Conservation (phyloP, 1,140 invertebrate genomes). For the Zeugodacus cucurbitae region DNA sequence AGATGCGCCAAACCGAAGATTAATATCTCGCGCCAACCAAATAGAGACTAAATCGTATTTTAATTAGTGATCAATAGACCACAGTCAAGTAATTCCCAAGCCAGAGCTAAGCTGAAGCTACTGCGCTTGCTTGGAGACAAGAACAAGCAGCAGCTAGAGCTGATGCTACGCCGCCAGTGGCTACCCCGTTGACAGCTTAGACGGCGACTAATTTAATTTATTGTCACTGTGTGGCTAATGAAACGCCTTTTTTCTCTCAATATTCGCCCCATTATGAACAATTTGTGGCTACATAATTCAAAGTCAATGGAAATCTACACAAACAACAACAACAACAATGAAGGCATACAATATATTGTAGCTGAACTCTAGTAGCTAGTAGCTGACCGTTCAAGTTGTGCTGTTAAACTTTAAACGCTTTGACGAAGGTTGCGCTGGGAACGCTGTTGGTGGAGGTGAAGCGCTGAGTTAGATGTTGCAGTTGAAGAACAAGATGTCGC, state of each 20-base stretch:
- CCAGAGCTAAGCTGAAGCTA: neutral
- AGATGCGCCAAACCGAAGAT: constrained; percentile 31
- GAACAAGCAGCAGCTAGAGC: neutral
- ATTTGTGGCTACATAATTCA: constrained; percentile 37
- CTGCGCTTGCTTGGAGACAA: neutral
- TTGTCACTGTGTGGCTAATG: constrained; percentile 42
- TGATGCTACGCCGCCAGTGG: neutral
- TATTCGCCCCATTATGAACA: constrained; percentile 24
- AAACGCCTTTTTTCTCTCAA: constrained; percentile 40
- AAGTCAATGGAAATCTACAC: neutral
- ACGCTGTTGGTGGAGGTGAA: neutral
- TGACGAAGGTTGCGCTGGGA: neutral
- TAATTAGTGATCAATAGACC: constrained; percentile 21
- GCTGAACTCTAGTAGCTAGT: neutral
- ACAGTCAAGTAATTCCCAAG: neutral
- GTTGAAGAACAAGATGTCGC: constrained; percentile 18
- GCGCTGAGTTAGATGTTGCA: neutral
- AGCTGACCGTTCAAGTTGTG: neutral
- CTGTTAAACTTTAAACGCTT: neutral
- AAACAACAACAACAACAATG: neutral
- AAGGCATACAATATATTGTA: neutral
- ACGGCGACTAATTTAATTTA: constrained; percentile 42
- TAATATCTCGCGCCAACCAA: constrained; percentile 35
- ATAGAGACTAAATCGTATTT: constrained; percentile 38
- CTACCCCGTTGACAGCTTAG: constrained; percentile 13